Percentiles rank a stretch among this genome's conserved stretches.
Conservation (phyloP, 1,140 invertebrate species). For the Mizuhopecten yessoensis region DNA sequence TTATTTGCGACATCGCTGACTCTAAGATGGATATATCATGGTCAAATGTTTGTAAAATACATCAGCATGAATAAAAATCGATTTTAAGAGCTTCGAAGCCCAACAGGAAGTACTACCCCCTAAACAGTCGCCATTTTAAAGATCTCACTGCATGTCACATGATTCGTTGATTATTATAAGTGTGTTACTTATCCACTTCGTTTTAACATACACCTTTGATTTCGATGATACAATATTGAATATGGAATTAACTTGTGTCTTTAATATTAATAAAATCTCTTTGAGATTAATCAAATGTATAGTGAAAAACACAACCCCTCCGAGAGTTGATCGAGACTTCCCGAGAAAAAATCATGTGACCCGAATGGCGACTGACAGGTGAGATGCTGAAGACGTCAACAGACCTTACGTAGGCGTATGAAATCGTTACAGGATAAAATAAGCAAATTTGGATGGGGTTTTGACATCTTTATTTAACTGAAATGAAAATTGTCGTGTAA, state of each 20-base stretch:
- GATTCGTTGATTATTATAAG: not conserved
- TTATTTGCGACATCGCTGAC: not conserved
- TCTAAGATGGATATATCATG: not conserved
- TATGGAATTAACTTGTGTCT: too few species aligned
- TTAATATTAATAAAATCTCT: too few species aligned
- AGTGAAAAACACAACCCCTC: not conserved
- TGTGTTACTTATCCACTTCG: not conserved
- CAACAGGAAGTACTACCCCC: conserved; percentile 50
- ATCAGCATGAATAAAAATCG: not conserved
- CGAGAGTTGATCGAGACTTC: not conserved
- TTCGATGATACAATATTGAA: too few species aligned
- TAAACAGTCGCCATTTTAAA: conserved; percentile 57
- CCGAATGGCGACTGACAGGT: conserved; percentile 4
- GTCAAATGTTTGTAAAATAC: not conserved
- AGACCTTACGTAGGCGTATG: not conserved
- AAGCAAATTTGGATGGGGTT: too few species aligned
- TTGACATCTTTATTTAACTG: too few species aligned
- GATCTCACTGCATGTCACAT: conserved; percentile 49
- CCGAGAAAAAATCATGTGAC: not conserved
- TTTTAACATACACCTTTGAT: not conserved
- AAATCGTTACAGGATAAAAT: not conserved
- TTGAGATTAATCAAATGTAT: too few species aligned
- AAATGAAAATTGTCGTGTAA: too few species aligned
- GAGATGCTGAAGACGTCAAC: not conserved
- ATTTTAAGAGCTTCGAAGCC: not conserved